Base-by-base conservation (phyloP, 23 tunicate genomes). In the Diplosoma virens region DNA sequence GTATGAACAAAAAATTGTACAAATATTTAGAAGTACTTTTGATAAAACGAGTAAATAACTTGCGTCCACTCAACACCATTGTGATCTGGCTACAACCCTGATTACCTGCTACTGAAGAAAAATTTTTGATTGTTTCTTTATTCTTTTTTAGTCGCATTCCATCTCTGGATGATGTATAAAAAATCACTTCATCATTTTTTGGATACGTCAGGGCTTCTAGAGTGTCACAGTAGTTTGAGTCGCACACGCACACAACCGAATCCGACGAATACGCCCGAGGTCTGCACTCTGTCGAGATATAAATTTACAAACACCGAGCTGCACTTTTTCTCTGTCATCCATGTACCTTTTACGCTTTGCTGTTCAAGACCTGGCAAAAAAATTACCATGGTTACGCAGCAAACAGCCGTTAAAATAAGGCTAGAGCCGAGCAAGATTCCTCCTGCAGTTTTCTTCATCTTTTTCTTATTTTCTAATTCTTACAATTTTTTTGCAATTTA, bases 221-320 rank as follows among this genome's bases (percentile, higher is more conserved):
- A 9, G 73, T 20, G 76, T 92, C 97, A 71, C 97, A 92, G 50
- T 92, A 92, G 21, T 84, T 85, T 22, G 97, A 80, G 81, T 92
- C 85, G 77, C 97, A 92, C 16, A 92, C 97, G 59, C 97, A 92
- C 14, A 92, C 97, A 7, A 67, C 27, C 70, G 84, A 78, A 60
- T 77, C 92, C 0, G 34, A 45, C 1, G 33, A 30, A 30, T 69
- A 86, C 30, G 33, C n/a, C 1, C 77, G 69, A 1, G 73, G 77
- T 2, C 23, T 60, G 37, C 93, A 86, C 21, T 47, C 30, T 59
- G 30, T 3, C 3, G 33, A 34, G 6, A 4, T 22, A 4, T 4
- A 56, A 56, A 56, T 7, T 41, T 7, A 41, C 50, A 41, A 41
- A 41, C 11, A 41, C 9, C 50, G 9, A 7, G 50, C 50, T 14